Evolutionary conservation across 2,113 vertebrate species (phyloP), one percentile per base, ranked within the genome.

Genomic region (Hyperopisus bebe): DNA sequence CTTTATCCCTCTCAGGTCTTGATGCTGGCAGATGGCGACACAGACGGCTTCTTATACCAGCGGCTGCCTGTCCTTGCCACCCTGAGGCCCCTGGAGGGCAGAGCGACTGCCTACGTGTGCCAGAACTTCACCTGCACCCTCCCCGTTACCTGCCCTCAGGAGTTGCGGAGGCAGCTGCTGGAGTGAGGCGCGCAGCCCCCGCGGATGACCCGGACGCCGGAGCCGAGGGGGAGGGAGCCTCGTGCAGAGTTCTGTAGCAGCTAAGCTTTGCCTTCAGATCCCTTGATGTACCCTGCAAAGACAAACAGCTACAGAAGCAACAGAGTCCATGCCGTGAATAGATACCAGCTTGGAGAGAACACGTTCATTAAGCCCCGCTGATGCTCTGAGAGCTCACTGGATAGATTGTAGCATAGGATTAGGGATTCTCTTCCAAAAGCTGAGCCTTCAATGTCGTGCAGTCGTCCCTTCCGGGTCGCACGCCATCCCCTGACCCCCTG

Each of bases 61-160:
- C 97, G 96, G 77, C 94, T 98, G 91, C 97, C 97, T 15, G 94
- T 94, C 90, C 96, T 99, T 1, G 94, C 93, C 0, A 96, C 96
- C 80, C 94, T 99, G 94, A 91, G 94, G 82, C 92, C 94, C 51
- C 95, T 95, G 90, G 96, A 95, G 0, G 95, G 94, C 0, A 95
- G 93, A 31, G 97, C 98, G 92, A 97, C 97, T 0, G 98, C 97
- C 35, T 97, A 97, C 0, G 62, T 98, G 89, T 99, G 96, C 94
- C 97, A 97, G 94, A 96, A 97, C 93, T 97, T 97, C 21, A 58
- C 95, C 74, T 99, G 97, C 87, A 96, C 97, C 0, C 94, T 98
- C 90, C 98, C 98, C 0, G 89, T 98, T 94, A 97, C 97, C 0
- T 97, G 97, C 5, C 94, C 96, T 19, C 94, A 95, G 84, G 97